Conservation (phyloP, 1,140 invertebrate genomes). For the Drosophila mayri region DNA sequence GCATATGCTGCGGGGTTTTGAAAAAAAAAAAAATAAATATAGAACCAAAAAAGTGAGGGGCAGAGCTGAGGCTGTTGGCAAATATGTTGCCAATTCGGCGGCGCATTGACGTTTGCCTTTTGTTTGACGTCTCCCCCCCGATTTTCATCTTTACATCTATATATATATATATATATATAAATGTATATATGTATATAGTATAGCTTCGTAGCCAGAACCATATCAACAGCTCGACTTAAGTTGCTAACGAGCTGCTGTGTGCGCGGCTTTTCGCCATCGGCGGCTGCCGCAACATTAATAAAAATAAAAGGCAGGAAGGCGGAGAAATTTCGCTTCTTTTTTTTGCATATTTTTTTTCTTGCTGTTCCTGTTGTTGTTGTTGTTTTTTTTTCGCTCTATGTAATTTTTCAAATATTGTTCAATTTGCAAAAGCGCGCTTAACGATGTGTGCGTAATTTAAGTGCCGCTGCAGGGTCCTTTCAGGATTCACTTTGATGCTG, state of each 20-base stretch:
- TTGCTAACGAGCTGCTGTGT: conserved; percentile 78
- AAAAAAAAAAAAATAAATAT: neutral
- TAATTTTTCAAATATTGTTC: conserved; percentile 85
- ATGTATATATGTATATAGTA: neutral
- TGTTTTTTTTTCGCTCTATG: conserved; percentile 41
- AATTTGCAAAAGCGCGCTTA: conserved; percentile 82
- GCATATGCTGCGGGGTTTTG: conserved; percentile 35
- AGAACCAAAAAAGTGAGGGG: neutral
- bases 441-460: conserved; percentile 84
- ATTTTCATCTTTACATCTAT: neutral
- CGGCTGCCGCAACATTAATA: conserved; percentile 79
- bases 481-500: conserved; percentile 74
- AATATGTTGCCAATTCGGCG: conserved; percentile 83
- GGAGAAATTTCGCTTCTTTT: conserved; percentile 44
- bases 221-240: conserved; percentile 81
- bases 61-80: conserved; percentile 55
- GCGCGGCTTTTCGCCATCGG: conserved; percentile 53
- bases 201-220: no score
- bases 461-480: conserved; percentile 69
- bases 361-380: conserved; percentile 20
- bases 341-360: conserved; percentile 3
- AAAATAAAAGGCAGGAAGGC: conserved; percentile 46
- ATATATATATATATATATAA: neutral
- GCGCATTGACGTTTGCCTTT: conserved; percentile 81
- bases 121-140: conserved; percentile 51